Base-by-base conservation (phyloP, 2,888 invertebrate genomes). In the Chrysolina oricalcia region DNA sequence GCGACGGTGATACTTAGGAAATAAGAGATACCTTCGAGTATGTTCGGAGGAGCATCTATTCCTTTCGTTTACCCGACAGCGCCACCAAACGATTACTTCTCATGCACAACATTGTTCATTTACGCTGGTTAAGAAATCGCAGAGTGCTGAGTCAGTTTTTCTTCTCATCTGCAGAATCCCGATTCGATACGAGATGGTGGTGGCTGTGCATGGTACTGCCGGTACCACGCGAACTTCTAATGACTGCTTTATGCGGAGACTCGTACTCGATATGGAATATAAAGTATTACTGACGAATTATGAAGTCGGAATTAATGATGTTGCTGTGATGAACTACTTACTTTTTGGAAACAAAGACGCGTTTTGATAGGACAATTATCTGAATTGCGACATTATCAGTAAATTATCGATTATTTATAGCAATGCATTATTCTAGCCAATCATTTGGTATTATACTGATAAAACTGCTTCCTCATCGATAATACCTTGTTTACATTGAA, bases 151-250 rank as follows among this genome's bases (percentile, higher is more conserved):
- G 67, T 69, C 70, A 35, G 27, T 70, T 35, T 35, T 35, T 65
- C 73, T 67, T 70, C 62, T 70, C 76, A 62, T 73, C 62, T 67
- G 73, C 76, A 73, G 73, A 72, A 75, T 76, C 76, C 70, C 65
- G 21, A 53, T 53, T 21, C 11, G 21, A 19, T 53, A 3, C 53
- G 59, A 70, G 69, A 69, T 74, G 62, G 72, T 72, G 53, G 21
- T 21, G 53, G 53, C 53, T 53, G 53, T 53, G 67, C 70, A 53
- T 76, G 76, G 76, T 73, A 76, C 76, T 67, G 76, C 35, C 70
- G 73, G 76, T 76, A 73, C 76, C 76, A 59, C 59, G 23, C 59
- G 27, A 27, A 27, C 27, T 59, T 59, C 35, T 23, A 23, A 59
- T 59, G 59, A 59, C 27, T 13, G 23, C 27, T 59, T 27, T 59